Percentiles rank a stretch among this genome's conserved stretches.
Conservation (phyloP, 1,140 invertebrate species). For the Drosophila aff. region DNA sequence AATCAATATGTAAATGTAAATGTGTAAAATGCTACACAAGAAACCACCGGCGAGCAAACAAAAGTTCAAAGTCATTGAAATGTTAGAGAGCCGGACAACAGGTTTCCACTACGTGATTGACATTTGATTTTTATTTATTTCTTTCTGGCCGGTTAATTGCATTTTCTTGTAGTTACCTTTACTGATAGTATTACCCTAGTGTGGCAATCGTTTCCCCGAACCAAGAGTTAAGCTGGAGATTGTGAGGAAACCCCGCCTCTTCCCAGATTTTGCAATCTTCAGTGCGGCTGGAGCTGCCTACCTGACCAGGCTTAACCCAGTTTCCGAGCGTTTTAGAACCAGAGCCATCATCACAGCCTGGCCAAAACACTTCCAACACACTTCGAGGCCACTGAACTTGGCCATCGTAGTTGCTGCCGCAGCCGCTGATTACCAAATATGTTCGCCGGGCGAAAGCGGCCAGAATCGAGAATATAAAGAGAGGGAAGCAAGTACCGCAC, state of each 20-base stretch:
- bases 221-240: conserved; percentile 6
- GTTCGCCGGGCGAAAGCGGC: conserved; percentile 66
- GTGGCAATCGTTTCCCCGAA: conserved; percentile 42
- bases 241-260: conserved; percentile 16
- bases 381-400: conserved; percentile 80
- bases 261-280: conserved; percentile 10
- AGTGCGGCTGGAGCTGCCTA: conserved; percentile 21
- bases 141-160: conserved; percentile 63
- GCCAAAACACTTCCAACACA: conserved; percentile 62
- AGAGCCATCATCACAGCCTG: conserved; percentile 18
- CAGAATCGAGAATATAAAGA: conserved; percentile 40
- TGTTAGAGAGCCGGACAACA: conserved; percentile 64
- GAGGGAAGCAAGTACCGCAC: conserved; percentile 16
- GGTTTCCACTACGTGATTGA: conserved; percentile 75
- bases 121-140: conserved; percentile 53
- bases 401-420: conserved; percentile 43
- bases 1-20: conserved; percentile 69
- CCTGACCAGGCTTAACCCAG: conserved; percentile 72
- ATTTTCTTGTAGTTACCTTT: conserved; percentile 63
- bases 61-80: conserved; percentile 82
- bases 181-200: conserved; percentile 3
- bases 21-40: conserved; percentile 33
- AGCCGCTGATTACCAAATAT: conserved; percentile 73
- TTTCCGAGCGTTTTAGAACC: conserved; percentile 47
- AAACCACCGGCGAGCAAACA: conserved; percentile 8